Percentiles rank a stretch among this genome's conserved stretches.
phyloP scores from a whole-genome alignment of 2,888 invertebrate genomes.

The Hydrotaea diabolus region DNA sequence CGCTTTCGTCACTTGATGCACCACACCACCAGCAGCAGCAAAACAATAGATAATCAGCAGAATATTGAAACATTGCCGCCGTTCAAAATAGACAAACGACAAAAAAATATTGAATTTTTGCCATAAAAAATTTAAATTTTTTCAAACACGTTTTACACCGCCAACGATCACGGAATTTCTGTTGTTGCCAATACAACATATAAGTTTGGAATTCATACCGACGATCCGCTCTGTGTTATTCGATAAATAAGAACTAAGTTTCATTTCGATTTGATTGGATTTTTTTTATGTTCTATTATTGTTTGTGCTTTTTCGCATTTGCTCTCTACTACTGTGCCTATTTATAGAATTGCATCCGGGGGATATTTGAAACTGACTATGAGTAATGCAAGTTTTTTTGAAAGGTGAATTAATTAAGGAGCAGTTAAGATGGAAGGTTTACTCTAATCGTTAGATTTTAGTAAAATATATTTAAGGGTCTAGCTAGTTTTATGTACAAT shows the following conservation, averaged over 20 bases:
- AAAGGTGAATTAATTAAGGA: slow-evolving; percentile 21
- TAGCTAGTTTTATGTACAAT: not conserved
- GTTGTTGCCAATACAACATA: slow-evolving; percentile 17
- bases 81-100: not conserved
- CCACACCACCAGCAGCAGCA: not conserved
- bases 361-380: not conserved
- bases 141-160: slow-evolving; percentile 35
- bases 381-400: slow-evolving; percentile 14
- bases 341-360: slow-evolving; percentile 34
- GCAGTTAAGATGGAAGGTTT: too few relatives aligned
- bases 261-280: not conserved
- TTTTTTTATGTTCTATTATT: not conserved
- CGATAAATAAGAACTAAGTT: slow-evolving; percentile 30
- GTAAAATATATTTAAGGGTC: not conserved
- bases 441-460: not conserved
- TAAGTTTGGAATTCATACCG: not conserved
- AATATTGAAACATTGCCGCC: not conserved
- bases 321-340: not conserved
- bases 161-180: slow-evolving; percentile 30
- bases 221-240: not conserved
- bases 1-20: slow-evolving; percentile 56
- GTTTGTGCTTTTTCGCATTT: not conserved
- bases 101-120: slow-evolving; percentile 3
- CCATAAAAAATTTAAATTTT: slow-evolving; percentile 31
- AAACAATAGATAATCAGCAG: slow-evolving; percentile 32